Evolutionary conservation across 2,113 vertebrate genomes (phyloP).

Genomic region (Podarcis cretensis): DNA sequence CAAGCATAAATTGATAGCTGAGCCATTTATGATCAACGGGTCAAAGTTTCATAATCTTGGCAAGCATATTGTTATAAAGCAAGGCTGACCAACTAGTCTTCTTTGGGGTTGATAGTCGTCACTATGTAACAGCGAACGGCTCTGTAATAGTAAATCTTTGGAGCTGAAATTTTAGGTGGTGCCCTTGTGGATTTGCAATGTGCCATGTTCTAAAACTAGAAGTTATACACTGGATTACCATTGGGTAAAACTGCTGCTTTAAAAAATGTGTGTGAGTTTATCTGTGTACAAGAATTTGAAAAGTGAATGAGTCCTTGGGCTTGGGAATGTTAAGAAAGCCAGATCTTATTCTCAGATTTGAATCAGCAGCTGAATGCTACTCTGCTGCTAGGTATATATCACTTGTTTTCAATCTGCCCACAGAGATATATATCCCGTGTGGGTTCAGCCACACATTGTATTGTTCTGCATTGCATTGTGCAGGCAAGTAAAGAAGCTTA

Average conservation of each 20-base stretch:
- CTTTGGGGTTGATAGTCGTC: neutral
- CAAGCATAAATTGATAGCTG: neutral
- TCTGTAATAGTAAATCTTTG: neutral
- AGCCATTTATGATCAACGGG: neutral
- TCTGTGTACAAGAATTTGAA: neutral
- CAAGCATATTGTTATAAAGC: neutral
- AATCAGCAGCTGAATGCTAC: neutral
- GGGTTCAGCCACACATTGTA: neutral
- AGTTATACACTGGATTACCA: neutral
- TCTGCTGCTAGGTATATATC: slow-evolving; percentile 22
- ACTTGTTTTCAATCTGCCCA: slow-evolving; percentile 1
- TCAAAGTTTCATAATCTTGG: neutral
- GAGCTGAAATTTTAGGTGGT: neutral
- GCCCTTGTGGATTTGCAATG: too few species aligned
- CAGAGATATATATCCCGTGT: slow-evolving; percentile 13
- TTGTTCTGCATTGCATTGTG: neutral
- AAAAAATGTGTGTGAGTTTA: neutral
- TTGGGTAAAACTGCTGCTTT: neutral
- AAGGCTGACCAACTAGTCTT: neutral
- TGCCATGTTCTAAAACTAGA: neutral
- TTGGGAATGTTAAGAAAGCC: neutral
- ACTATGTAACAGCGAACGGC: neutral
- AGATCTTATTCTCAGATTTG: neutral
- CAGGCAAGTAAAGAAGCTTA: slow-evolving; percentile 51
- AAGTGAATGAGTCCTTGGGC: neutral